phyloP scores from a whole-genome alignment of 2,113 vertebrate genomes.

The Microtus pennsylvanicus region DNA sequence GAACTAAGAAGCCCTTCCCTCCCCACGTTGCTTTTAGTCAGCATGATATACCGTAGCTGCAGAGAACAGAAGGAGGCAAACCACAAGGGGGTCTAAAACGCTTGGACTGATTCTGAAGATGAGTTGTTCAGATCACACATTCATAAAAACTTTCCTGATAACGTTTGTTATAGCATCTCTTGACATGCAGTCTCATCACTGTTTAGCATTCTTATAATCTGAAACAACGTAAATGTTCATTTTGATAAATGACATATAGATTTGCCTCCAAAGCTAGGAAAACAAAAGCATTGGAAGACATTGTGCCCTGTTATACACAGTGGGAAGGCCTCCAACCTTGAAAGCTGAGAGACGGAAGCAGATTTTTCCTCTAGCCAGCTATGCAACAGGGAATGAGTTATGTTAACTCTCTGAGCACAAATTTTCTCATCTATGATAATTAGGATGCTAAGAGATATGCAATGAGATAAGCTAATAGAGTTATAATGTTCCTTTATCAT shows the following conservation, averaged over 20 bases:
- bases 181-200: background rate
- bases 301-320: background rate
- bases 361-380: background rate
- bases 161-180: background rate
- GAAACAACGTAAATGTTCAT: background rate
- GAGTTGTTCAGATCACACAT: background rate
- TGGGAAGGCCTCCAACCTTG: background rate
- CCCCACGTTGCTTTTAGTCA: background rate
- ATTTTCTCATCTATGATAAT: background rate
- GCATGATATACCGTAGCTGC: too few species aligned
- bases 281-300: background rate
- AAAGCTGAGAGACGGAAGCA: background rate
- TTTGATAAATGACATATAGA: slow-evolving; percentile 24
- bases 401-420: background rate
- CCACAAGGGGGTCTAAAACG: background rate
- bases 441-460: background rate
- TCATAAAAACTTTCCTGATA: slow-evolving; percentile 25
- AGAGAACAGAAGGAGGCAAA: background rate
- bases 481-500: background rate
- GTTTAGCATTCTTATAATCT: slow-evolving; percentile 7
- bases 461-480: background rate
- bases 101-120: background rate
- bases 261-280: background rate
- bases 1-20: background rate
- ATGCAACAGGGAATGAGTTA: background rate